These are phyloP conservation scores for Suricata suricatta DNA, from an alignment of 2,113 vertebrate species.

Conservation along the genomic window DNA sequence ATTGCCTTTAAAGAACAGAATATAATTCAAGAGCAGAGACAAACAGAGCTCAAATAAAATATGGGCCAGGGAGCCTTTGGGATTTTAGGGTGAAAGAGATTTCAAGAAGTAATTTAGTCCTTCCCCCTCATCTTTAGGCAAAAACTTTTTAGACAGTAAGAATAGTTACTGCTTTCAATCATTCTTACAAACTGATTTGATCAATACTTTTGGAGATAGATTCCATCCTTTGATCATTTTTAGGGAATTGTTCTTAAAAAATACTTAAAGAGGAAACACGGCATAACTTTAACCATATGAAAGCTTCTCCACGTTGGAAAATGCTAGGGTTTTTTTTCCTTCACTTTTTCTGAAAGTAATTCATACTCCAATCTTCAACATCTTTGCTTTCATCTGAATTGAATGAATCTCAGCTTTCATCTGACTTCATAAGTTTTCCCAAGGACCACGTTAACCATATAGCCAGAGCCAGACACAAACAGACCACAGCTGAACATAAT, in stretches of 20 bases:
- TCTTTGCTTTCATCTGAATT: background rate
- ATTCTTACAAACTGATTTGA: background rate
- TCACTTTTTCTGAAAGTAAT: background rate
- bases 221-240: background rate
- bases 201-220: background rate
- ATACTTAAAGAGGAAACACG: background rate
- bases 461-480: background rate
- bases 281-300: background rate
- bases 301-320: background rate
- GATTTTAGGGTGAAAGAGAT: background rate
- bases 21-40: background rate
- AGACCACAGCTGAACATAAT: background rate
- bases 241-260: background rate
- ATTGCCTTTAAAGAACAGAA: background rate
- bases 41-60: background rate
- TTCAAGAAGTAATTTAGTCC: background rate
- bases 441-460: background rate
- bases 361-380: background rate
- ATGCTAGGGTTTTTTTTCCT: background rate
- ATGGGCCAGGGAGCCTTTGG: too few relatives aligned
- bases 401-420: background rate
- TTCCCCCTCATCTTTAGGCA: background rate
- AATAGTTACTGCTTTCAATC: background rate
- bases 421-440: background rate
- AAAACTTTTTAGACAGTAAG: background rate